Percentiles rank a stretch among this genome's conserved stretches.
phyloP scores from a whole-genome alignment of 2,113 vertebrate species.

The Lamprologus ornatipinnis region DNA sequence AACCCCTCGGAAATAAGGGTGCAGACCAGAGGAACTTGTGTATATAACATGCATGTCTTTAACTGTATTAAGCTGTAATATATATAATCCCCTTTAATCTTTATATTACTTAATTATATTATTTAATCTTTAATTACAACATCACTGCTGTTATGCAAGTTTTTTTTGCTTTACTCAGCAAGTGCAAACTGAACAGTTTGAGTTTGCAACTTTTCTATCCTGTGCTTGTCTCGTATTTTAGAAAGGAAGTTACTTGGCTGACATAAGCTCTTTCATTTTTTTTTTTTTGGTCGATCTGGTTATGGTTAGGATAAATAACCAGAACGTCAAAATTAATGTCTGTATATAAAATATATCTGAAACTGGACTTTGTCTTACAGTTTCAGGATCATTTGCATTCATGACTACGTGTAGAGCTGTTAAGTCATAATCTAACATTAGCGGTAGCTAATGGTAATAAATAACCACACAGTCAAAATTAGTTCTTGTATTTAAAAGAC shows the following conservation, averaged over 20 bases:
- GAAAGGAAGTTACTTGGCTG: not conserved
- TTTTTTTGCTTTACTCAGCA: not conserved
- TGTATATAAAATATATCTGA: not conserved
- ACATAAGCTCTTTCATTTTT: not conserved
- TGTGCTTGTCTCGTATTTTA: not conserved
- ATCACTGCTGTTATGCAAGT: not conserved
- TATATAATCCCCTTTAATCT: not conserved
- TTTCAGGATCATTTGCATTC: not conserved
- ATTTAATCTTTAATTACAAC: not conserved
- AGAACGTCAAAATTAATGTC: not conserved
- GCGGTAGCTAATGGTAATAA: not conserved
- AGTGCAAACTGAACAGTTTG: not conserved
- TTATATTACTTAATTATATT: not conserved
- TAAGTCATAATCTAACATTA: not conserved
- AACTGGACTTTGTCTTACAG: not conserved
- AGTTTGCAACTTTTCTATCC: not conserved
- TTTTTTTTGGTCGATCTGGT: not conserved
- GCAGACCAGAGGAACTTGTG: not conserved
- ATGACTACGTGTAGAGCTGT: not conserved
- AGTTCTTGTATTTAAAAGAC: not conserved
- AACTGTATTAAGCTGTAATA: not conserved
- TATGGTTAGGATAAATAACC: not conserved
- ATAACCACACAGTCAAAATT: not conserved
- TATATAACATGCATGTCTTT: not conserved
- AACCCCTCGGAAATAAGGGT: not conserved